Evolutionary conservation across 2,888 invertebrate genomes (phyloP), one percentile per base, ranked within the genome.

Genomic region (Pemphredon lugubris): DNA sequence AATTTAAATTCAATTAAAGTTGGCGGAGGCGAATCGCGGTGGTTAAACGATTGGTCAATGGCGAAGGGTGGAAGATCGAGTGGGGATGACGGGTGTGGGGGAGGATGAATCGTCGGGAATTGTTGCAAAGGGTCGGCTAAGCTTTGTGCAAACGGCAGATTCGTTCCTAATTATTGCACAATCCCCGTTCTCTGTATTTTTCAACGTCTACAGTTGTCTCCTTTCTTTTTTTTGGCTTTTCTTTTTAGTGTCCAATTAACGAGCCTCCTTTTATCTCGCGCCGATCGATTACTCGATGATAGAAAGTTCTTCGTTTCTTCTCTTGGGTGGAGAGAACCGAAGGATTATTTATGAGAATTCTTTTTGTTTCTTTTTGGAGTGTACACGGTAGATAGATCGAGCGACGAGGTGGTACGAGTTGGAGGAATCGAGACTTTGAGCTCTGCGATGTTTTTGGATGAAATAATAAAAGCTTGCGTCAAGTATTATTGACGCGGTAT

Each of bases 1-100:
- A 87, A 87, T 87, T 87, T 85, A 84, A 86, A 86, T 86, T 86
- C 84, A 85, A 86, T 87, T 86, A 86, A 84, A 87, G 79, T 84
- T 85, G 65, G 23, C 40, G 30, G 14, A n/a, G n/a, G 57, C 50
- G 50, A 44, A 21, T 45, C 13, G 40, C 11, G 45, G 23, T n/a
- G 23, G 37, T 55, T 57, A 65, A 65, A 58, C 68, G 65, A 50
- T 54, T 11, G 61, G 65, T 60, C 59, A 44, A 59, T 39, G 42
- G 44, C 37, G 58, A 7, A 34, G 44, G 55, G 23, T 21, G 23
- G 42, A 39, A 26, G 18, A 30, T 21, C 20, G 51, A 42, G 16
- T 2, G 44, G 45, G 34, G 37, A 34, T 39, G 32, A 1, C 6
- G 18, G 30, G 54, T 34, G 23, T 13, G 11, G 14, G 13, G 16